phyloP scores from a whole-genome alignment of 2,888 invertebrate species.

The Sinodicranocentrus sp. region DNA sequence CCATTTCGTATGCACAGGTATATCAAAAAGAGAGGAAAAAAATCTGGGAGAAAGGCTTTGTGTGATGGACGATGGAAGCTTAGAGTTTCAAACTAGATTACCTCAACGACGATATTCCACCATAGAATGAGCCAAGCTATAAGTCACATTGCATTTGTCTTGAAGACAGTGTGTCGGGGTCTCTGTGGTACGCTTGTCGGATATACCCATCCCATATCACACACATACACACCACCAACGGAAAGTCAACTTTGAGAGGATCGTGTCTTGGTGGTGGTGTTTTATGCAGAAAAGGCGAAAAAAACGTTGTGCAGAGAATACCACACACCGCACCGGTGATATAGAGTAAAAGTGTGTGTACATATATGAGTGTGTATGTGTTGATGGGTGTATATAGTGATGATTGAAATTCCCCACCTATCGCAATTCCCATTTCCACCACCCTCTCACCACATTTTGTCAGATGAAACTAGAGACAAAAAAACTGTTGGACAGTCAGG shows the following conservation, averaged over 20 bases:
- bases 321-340: too few species aligned
- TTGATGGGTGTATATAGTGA: constrained; percentile 40
- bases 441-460: constrained; percentile 70
- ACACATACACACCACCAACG: too few species aligned
- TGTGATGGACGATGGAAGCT: constrained; percentile 65
- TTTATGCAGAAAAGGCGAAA: too few species aligned
- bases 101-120: constrained; percentile 7
- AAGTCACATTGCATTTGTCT: constrained; percentile 39
- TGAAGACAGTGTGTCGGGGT: constrained; percentile 10
- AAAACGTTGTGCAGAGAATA: too few species aligned
- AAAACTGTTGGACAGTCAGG: constrained; percentile 50
- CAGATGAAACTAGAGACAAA: constrained; percentile 46
- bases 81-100: constrained; percentile 65
- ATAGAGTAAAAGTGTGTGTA: constrained; percentile 4
- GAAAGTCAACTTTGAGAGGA: too few species aligned
- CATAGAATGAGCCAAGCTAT: constrained; percentile 11
- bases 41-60: constrained; percentile 46
- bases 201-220: too few species aligned
- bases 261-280: too few species aligned
- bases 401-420: constrained; percentile 72
- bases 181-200: constrained; percentile 11
- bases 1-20: constrained; percentile 11
- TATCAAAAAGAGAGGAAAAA: neutral
- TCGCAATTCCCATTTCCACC: constrained; percentile 74
- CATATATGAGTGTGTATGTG: constrained; percentile 20